phyloP scores from a whole-genome alignment of 92 coral and sea anemone genomes.

The Epizoanthus fatuus region DNA sequence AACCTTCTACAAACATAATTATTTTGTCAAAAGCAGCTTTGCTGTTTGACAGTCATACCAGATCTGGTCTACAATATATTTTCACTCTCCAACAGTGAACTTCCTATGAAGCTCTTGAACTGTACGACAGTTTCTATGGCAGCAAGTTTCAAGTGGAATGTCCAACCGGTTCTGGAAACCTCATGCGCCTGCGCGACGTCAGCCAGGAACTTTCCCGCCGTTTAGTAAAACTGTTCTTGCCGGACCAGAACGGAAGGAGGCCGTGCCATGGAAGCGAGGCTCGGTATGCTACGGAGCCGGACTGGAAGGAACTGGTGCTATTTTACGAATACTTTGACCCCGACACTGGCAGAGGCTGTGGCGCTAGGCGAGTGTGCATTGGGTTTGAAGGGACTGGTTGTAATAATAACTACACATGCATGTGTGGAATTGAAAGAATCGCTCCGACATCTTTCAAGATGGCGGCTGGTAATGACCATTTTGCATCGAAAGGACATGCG shows the following conservation, averaged over 20 bases:
- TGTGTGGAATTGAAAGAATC: not conserved
- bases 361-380: conserved; percentile 85
- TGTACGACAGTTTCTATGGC: too few relatives aligned
- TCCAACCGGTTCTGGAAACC: conserved; percentile 96
- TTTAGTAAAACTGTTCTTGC: conserved; percentile 83
- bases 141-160: conserved; percentile 82
- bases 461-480: too few relatives aligned
- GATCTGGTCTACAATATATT: too few relatives aligned
- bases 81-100: too few relatives aligned
- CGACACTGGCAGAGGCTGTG: conserved; percentile 98
- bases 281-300: conserved; percentile 79
- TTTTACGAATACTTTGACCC: conserved; percentile 98
- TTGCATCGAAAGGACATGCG: too few relatives aligned
- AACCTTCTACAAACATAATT: too few relatives aligned
- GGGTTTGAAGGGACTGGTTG: not conserved
- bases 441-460: too few relatives aligned
- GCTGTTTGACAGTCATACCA: too few relatives aligned
- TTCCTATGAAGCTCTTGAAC: too few relatives aligned
- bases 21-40: too few relatives aligned
- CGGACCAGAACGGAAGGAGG: conserved; percentile 89
- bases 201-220: conserved; percentile 93
- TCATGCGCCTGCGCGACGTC: conserved; percentile 94
- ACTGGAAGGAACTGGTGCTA: conserved; percentile 96
- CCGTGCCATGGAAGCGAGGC: conserved; percentile 96
- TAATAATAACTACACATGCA: not conserved